These are phyloP conservation scores for Malthinus seriepunctatus DNA, from an alignment of 2,888 invertebrate species.

Conservation along the genomic window DNA sequence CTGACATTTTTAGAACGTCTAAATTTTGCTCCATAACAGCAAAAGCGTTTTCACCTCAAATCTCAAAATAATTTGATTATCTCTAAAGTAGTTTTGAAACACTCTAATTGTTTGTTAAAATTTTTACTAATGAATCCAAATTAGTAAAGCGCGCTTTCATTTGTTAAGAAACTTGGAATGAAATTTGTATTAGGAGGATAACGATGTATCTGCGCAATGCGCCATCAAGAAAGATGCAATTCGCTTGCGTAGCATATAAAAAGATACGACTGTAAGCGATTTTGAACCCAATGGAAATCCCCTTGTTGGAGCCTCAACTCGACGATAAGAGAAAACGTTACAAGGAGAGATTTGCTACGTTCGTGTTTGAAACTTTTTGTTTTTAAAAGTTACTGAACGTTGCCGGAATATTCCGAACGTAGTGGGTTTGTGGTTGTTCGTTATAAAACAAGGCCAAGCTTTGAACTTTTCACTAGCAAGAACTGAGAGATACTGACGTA, in stretches of 20 bases:
- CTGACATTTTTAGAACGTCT: too few relatives aligned
- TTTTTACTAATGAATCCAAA: constrained; percentile 22
- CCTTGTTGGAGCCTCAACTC: constrained; percentile 51
- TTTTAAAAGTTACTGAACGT: constrained; percentile 19
- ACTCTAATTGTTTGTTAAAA: not conserved
- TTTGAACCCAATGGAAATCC: constrained; percentile 39
- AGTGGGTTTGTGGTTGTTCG: constrained; percentile 24
- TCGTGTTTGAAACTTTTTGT: constrained; percentile 24
- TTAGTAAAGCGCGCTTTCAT: constrained; percentile 3
- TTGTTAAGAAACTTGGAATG: constrained; percentile 47
- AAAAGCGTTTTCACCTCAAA: too few relatives aligned
- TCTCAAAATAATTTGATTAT: too few relatives aligned
- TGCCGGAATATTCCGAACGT: constrained; percentile 29
- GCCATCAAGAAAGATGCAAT: constrained; percentile 39
- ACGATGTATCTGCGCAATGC: constrained; percentile 46
- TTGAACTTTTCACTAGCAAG: constrained; percentile 51
- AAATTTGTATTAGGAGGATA: constrained; percentile 46
- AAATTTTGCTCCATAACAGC: too few relatives aligned
- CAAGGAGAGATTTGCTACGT: constrained; percentile 37
- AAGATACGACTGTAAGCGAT: constrained; percentile 33
- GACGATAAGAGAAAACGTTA: constrained; percentile 49
- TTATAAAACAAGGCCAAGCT: constrained; percentile 52
- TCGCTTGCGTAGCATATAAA: constrained; percentile 37
- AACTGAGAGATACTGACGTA: constrained; percentile 47
- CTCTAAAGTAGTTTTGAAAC: too few relatives aligned